Conservation (phyloP, 2,797 vertebrate genomes). For the Notoglanidium macrostoma region DNA sequence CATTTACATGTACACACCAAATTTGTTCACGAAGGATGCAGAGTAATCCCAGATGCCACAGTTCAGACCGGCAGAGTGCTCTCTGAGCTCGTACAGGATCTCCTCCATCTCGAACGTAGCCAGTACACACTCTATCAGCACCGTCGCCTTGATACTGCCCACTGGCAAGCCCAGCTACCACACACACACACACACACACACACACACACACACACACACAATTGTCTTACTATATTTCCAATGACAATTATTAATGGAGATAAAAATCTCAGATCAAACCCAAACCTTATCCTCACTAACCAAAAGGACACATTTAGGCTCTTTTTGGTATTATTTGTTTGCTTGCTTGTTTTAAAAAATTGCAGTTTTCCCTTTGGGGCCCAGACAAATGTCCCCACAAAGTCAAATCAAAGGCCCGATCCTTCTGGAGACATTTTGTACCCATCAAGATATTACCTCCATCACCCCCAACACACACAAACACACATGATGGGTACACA, state of each 20-base stretch:
- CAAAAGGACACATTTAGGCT: not conserved
- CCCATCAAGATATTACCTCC: no score
- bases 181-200: slow-evolving; percentile 41
- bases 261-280: not conserved
- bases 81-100: slow-evolving; percentile 78
- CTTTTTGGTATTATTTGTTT: not conserved
- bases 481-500: not conserved
- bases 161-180: slow-evolving; percentile 73
- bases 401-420: not conserved
- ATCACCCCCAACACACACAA: no score
- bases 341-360: not conserved
- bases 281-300: not conserved
- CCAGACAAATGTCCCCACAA: no score
- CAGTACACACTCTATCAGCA: slow-evolving; percentile 80
- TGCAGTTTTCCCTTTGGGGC: no score
- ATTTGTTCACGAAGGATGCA: slow-evolving; percentile 80
- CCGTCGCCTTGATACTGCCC: slow-evolving; percentile 79
- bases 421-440: not conserved
- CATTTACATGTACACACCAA: slow-evolving; percentile 65
- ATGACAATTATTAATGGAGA: not conserved
- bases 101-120: slow-evolving; percentile 84
- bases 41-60: slow-evolving; percentile 88
- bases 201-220: not conserved
- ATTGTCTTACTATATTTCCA: not conserved
- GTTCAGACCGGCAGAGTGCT: slow-evolving; percentile 83